These are phyloP conservation scores for Nilaparvata lugens DNA, from an alignment of 1,140 invertebrate species.

Conservation along the genomic window DNA sequence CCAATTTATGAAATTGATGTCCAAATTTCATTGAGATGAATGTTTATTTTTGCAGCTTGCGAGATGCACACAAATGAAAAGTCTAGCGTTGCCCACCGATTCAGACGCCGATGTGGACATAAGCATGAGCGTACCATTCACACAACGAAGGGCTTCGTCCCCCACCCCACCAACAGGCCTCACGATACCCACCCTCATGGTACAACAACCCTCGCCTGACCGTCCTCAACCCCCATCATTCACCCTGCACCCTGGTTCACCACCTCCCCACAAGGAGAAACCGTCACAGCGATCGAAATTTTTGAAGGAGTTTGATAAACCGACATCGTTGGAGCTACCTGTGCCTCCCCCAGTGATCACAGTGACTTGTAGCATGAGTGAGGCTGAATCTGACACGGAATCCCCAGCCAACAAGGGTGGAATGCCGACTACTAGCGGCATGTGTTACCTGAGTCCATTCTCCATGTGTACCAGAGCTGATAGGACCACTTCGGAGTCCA, in stretches of 20 bases:
- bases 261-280: conserved; percentile 42
- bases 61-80: too few relatives aligned
- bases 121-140: too few relatives aligned
- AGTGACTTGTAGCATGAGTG: conserved; percentile 60
- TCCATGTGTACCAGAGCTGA: conserved; percentile 56
- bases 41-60: too few relatives aligned
- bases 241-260: conserved; percentile 42
- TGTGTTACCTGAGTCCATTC: conserved; percentile 67
- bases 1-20: too few relatives aligned
- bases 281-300: conserved; percentile 19
- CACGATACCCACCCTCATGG: conserved; percentile 49
- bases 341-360: conserved; percentile 59
- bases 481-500: conserved; percentile 65
- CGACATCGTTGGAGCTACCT: conserved; percentile 52
- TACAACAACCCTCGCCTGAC: conserved; percentile 50
- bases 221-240: conserved; percentile 32
- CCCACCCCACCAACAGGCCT: conserved; percentile 24
- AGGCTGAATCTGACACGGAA: conserved; percentile 60
- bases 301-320: conserved; percentile 45
- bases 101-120: too few relatives aligned
- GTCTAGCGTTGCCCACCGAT: too few relatives aligned
- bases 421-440: conserved; percentile 35
- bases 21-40: too few relatives aligned
- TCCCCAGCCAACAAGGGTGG: conserved; percentile 25
- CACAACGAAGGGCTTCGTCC: too few relatives aligned